These are phyloP conservation scores for Ptilorrhoa leucosticta DNA, from an alignment of 2,113 vertebrate genomes.

Conservation along the genomic window DNA sequence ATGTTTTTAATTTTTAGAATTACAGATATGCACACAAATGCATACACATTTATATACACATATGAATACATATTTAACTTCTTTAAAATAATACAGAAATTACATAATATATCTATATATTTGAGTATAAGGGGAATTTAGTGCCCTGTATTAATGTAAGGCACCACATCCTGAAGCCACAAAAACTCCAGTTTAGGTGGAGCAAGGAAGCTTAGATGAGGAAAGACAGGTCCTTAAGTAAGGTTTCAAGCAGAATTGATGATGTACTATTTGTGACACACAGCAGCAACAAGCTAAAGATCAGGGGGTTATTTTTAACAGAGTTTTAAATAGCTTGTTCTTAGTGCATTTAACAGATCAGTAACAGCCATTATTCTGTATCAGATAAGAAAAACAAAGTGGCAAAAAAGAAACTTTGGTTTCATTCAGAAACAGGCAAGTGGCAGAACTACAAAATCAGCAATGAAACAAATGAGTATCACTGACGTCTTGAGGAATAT, in stretches of 20 bases:
- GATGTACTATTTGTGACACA: background rate
- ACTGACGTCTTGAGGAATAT: background rate
- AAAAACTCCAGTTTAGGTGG: background rate
- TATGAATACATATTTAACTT: fast-evolving
- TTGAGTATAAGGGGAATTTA: background rate
- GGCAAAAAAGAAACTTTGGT: background rate
- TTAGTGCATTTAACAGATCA: background rate
- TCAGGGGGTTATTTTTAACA: background rate
- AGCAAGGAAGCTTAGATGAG: background rate
- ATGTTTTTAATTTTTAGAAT: background rate
- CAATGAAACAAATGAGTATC: background rate
- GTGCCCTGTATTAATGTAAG: background rate
- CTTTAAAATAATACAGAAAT: background rate
- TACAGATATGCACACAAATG: background rate
- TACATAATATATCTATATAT: background rate
- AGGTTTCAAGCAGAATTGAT: background rate
- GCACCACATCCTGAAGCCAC: background rate
- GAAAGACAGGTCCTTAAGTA: background rate
- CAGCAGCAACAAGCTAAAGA: background rate
- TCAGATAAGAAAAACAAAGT: background rate
- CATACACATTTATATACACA: background rate
- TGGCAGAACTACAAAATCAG: background rate
- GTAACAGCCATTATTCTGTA: background rate
- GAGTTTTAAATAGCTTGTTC: background rate
- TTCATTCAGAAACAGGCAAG: background rate